phyloP scores from a whole-genome alignment of 2,797 vertebrate species.

The Gymnoscopelus braueri region DNA sequence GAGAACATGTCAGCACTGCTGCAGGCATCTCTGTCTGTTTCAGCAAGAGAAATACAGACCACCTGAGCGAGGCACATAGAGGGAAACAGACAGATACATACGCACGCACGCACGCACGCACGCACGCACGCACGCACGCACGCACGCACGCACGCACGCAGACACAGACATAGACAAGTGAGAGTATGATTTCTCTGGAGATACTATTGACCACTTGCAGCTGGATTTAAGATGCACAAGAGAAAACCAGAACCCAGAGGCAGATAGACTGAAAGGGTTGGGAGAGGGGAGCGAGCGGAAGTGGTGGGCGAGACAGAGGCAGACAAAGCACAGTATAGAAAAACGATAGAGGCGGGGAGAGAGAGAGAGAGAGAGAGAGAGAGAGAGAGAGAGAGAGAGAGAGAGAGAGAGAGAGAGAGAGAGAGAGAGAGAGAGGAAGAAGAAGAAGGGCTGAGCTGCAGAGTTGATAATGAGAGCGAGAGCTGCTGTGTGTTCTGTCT shows the following conservation, averaged over 20 bases:
- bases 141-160: neutral
- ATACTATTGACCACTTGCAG: neutral
- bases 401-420: neutral
- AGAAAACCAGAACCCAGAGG: neutral
- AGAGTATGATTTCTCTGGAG: no score
- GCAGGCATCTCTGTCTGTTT: no score
- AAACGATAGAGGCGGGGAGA: slow-evolving; percentile 17
- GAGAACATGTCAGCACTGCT: no score
- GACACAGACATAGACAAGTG: neutral
- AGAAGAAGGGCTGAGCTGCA: slow-evolving; percentile 22
- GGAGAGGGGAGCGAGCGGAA: slow-evolving; percentile 65
- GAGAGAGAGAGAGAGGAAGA: no score
- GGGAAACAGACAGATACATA: neutral
- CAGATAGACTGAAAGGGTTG: neutral
- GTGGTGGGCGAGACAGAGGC: slow-evolving; percentile 68
- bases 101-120: neutral
- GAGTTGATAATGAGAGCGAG: neutral
- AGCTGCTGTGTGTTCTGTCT: no score
- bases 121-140: neutral
- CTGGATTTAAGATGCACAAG: neutral
- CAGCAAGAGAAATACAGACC: no score
- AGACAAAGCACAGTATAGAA: slow-evolving; percentile 65
- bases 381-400: slow-evolving; percentile 12
- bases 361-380: slow-evolving; percentile 1
- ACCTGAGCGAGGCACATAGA: neutral